Percentiles rank a stretch among this genome's conserved stretches.
Conservation (phyloP, 2,888 invertebrate genomes). For the Lathronympha strigana region DNA sequence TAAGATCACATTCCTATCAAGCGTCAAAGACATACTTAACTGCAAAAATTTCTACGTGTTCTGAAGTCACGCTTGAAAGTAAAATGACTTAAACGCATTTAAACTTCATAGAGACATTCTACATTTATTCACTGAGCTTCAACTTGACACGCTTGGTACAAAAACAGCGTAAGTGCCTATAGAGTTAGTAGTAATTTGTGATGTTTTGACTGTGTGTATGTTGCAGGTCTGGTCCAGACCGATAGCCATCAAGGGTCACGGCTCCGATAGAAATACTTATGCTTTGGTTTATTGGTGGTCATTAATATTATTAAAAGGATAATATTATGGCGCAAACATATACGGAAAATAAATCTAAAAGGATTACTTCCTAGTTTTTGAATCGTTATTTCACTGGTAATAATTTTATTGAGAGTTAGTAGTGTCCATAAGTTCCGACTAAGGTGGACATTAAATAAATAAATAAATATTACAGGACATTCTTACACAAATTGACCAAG, state of each 20-base stretch:
- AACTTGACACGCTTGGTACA: background rate
- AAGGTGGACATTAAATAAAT: too few relatives aligned
- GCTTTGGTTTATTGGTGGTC: constrained; percentile 20
- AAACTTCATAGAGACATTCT: background rate
- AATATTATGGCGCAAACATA: constrained; percentile 15
- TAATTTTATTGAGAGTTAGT: too few relatives aligned
- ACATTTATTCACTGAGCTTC: background rate
- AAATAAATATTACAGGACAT: too few relatives aligned
- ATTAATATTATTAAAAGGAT: constrained; percentile 24
- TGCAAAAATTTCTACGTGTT: background rate
- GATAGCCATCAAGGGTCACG: constrained; percentile 39
- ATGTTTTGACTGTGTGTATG: background rate
- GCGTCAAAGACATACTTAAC: background rate
- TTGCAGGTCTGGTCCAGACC: background rate
- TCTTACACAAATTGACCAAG: too few relatives aligned
- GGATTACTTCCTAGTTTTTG: background rate
- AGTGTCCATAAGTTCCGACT: background rate
- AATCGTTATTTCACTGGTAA: too few relatives aligned
- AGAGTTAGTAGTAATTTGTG: background rate
- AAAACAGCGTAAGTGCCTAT: background rate
- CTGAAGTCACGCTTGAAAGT: background rate
- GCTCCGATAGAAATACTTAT: constrained; percentile 32
- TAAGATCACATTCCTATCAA: background rate
- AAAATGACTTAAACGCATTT: background rate
- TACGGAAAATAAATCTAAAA: background rate